These are phyloP conservation scores for Dioctria rufipes DNA, from an alignment of 2,888 invertebrate species.

Conservation along the genomic window DNA sequence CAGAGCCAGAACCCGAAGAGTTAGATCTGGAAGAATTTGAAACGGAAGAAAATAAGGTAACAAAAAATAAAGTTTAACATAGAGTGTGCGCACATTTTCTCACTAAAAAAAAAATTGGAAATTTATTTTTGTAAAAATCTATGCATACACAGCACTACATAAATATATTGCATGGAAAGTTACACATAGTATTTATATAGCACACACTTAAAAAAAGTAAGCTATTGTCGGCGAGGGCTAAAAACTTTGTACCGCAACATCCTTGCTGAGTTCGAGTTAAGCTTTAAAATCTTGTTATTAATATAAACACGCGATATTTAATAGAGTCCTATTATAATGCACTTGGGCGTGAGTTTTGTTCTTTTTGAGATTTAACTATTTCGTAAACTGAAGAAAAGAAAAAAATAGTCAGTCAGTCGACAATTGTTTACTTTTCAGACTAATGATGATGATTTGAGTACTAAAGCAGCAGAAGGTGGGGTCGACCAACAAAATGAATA, in stretches of 20 bases:
- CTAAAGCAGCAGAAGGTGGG: constrained; percentile 49
- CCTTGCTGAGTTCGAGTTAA: constrained; percentile 19
- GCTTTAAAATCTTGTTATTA: constrained; percentile 27
- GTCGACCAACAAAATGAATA: constrained; percentile 1
- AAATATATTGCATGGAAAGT: constrained; percentile 63
- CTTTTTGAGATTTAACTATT: constrained; percentile 27
- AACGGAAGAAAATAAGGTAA: constrained; percentile 54
- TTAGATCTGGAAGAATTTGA: constrained; percentile 35
- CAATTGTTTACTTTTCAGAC: constrained; percentile 72
- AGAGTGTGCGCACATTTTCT: neutral
- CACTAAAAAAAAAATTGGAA: neutral
- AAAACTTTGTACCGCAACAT: constrained; percentile 15
- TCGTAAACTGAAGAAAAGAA: constrained; percentile 60
- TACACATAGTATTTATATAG: neutral
- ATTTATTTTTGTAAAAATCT: neutral
- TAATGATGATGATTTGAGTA: constrained; percentile 68
- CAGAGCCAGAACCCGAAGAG: constrained; percentile 55
- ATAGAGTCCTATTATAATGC: constrained; percentile 26
- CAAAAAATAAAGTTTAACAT: constrained; percentile 57
- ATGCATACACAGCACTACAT: constrained; percentile 13
- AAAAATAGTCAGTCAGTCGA: constrained; percentile 70
- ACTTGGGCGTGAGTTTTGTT: constrained; percentile 27
- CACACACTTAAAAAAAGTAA: constrained; percentile 66
- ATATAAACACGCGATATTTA: constrained; percentile 14
- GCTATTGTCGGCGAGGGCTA: constrained; percentile 67